Evolutionary conservation across 2,888 invertebrate species (phyloP), one percentile per base, ranked within the genome.

Genomic region (Plemyria rubiginata): DNA sequence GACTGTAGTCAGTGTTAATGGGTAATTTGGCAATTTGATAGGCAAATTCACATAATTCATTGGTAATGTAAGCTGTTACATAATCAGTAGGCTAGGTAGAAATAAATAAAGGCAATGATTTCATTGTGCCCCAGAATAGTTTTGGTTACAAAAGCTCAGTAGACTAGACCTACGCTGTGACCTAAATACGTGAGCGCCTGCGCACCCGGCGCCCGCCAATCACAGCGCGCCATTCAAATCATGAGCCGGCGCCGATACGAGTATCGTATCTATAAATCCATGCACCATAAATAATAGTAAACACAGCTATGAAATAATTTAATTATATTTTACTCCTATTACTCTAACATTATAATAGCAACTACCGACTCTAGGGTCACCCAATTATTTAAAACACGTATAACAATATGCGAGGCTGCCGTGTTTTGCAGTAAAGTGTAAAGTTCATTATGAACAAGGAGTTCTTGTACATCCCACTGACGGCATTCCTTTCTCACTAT

Each of bases 81-180:
- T 65, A 59, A 61, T 52, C 52, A 58, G 57, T 11, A 41, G 11
- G 36, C 8, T 38, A 38, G 36, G 36, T 38, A 8, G 49, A 29
- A 36, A 55, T 54, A 59, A 61, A 62, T 55, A 62, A 58, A 49
- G 55, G 56, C 54, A 65, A 62, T 51, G 52, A 67, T 68, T 67
- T 62, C 65, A 62, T 62, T 62, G 64, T 67, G 70, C 64, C 68
- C 71, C 67, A 70, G 68, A 69, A 67, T 70, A 68, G 63, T 68
- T 72, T 74, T n/a, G 70, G 73, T 74, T 78, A 77, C 81, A 81
- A 79, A 80, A 77, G 79, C 78, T 80, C 83, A 75, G 83, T 86
- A 85, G 85, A 83, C 84, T 81, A 86, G 81, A 81, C 90, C 90
- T 86, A 90, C 90, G 85, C 87, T 79, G 78, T 88, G 92, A 90